phyloP scores from a whole-genome alignment of 2,113 vertebrate genomes.

The Pelusios castaneus region DNA sequence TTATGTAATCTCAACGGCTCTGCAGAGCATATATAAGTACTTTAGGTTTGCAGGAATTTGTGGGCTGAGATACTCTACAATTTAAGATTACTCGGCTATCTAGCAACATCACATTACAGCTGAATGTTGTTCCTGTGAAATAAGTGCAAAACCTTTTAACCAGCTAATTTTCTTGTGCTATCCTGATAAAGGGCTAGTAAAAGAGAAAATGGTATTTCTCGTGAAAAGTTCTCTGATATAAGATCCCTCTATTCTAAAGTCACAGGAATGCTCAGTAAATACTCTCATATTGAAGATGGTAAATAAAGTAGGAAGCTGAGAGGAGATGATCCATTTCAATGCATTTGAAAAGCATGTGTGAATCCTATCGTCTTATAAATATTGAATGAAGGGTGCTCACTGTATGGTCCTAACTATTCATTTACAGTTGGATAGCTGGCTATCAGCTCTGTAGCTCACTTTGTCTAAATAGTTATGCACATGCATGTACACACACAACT shows the following conservation, averaged over 20 bases:
- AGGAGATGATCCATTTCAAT: neutral
- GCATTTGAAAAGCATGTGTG: neutral
- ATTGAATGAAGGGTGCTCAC: constrained; percentile 4
- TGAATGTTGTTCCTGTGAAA: neutral
- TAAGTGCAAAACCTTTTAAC: constrained; percentile 18
- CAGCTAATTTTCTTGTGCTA: neutral
- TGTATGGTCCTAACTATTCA: neutral
- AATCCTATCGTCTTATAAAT: neutral
- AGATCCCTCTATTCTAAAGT: neutral
- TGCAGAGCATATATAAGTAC: neutral
- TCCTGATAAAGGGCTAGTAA: constrained; percentile 17
- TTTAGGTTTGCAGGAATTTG: neutral
- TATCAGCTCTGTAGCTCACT: neutral
- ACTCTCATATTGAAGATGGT: neutral
- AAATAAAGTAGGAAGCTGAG: constrained; percentile 1
- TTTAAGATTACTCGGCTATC: constrained; percentile 41
- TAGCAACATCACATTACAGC: constrained; percentile 34
- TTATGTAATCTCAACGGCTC: neutral
- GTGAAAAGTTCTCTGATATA: neutral
- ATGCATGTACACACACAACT: neutral
- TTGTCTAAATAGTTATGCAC: neutral
- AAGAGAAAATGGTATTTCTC: constrained; percentile 14
- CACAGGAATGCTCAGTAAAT: neutral
- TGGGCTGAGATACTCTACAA: constrained; percentile 3
- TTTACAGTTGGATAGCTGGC: neutral